A percentile compares a stretch with the other conserved stretches of the same genome.
Evolutionary conservation across 1,140 invertebrate genomes (phyloP).

Genomic region (Aphidius gifuensis): DNA sequence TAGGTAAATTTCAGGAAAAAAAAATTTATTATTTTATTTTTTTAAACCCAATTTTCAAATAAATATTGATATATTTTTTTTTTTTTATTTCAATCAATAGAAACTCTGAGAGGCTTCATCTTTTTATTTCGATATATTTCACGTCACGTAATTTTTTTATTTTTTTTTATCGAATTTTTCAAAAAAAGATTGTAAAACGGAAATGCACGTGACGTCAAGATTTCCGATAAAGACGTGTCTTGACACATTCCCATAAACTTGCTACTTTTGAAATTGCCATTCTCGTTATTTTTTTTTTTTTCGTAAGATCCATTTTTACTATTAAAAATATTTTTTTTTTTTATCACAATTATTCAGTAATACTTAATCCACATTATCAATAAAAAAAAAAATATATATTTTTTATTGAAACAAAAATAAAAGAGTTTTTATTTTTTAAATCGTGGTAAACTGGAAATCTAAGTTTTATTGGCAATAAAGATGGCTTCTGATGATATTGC

Average conservation of each 20-base stretch:
- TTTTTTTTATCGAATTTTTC: conserved; percentile 4
- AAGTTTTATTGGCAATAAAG: conserved; percentile 5
- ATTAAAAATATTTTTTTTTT: no score
- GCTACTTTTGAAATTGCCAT: no score
- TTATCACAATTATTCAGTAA: background rate
- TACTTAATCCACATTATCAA: background rate
- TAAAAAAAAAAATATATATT: background rate
- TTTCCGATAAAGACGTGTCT: background rate
- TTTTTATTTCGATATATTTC: background rate
- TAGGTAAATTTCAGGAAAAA: no score
- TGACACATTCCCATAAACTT: no score
- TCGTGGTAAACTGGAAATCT: background rate
- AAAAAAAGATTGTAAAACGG: conserved; percentile 10
- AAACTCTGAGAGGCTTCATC: no score
- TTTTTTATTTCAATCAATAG: no score
- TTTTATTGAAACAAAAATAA: background rate
- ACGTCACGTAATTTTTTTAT: conserved; percentile 2
- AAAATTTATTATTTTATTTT: no score
- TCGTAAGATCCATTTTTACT: no score
- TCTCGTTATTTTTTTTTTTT: no score
- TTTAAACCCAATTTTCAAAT: no score
- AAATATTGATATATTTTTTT: no score
- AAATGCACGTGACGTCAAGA: conserved; percentile 5
- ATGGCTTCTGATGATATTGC: conserved; percentile 2
- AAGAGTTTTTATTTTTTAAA: no score